phyloP scores from a whole-genome alignment of 2,888 invertebrate genomes.

The Formica aserva region DNA sequence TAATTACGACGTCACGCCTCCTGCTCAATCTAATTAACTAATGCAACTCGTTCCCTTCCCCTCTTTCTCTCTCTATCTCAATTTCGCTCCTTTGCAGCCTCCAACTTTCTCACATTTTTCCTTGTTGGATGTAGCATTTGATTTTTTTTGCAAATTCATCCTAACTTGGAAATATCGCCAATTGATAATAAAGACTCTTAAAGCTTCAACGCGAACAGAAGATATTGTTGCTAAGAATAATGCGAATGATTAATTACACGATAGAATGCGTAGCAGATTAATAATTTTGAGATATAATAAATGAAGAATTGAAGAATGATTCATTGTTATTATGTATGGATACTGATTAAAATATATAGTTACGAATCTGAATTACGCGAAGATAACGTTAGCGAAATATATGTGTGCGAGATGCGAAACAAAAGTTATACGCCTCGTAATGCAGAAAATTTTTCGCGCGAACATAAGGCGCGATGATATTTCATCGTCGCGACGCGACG shows the following conservation, averaged over 20 bases:
- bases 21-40: constrained; percentile 84
- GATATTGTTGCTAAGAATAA: constrained; percentile 25
- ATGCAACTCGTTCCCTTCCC: constrained; percentile 70
- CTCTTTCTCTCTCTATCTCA: constrained; percentile 24
- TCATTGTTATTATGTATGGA: background rate
- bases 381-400: background rate
- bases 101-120: background rate
- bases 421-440: background rate
- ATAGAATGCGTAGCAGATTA: constrained; percentile 1
- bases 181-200: constrained; percentile 13
- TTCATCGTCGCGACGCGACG: constrained; percentile 17
- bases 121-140: constrained; percentile 13
- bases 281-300: constrained; percentile 40
- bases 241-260: constrained; percentile 31
- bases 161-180: constrained; percentile 39
- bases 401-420: background rate
- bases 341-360: constrained; percentile 19
- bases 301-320: constrained; percentile 5
- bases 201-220: constrained; percentile 9
- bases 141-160: constrained; percentile 64
- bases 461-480: constrained; percentile 15
- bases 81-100: background rate
- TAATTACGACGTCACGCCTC: constrained; percentile 85
- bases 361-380: background rate
- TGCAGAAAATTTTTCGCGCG: background rate